A percentile compares a stretch with the other conserved stretches of the same genome.
Conservation (phyloP, 2,888 invertebrate species). For the Xanthia icteritia region DNA sequence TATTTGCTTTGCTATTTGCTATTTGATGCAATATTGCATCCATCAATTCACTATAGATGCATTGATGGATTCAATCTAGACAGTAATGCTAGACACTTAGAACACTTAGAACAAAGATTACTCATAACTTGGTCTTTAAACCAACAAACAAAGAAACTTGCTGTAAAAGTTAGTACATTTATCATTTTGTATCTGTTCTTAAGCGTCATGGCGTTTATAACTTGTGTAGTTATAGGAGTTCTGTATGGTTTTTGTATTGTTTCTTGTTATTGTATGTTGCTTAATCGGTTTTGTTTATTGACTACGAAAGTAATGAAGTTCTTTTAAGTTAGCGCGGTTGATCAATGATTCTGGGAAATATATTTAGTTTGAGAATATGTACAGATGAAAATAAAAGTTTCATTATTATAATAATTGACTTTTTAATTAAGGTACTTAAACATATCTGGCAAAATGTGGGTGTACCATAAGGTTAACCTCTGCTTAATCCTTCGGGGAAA, state of each 20-base stretch:
- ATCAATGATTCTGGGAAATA: background rate
- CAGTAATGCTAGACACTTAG: too few relatives aligned
- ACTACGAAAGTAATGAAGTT: background rate
- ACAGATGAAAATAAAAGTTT: background rate
- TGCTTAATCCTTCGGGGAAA: too few relatives aligned
- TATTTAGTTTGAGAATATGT: background rate
- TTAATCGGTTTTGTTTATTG: constrained; percentile 39
- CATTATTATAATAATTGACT: background rate
- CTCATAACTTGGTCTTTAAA: constrained; percentile 7
- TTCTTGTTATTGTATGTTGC: background rate
- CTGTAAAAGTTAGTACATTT: constrained; percentile 46
- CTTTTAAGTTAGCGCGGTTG: background rate
- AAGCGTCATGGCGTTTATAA: constrained; percentile 33
- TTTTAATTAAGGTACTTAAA: too few relatives aligned
- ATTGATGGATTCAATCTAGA: too few relatives aligned
- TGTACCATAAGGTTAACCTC: too few relatives aligned
- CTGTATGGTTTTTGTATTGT: constrained; percentile 25
- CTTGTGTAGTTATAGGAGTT: constrained; percentile 40
- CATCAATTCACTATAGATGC: too few relatives aligned
- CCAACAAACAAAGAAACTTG: constrained; percentile 27
- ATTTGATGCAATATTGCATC: too few relatives aligned
- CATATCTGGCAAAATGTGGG: too few relatives aligned
- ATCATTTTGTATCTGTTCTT: constrained; percentile 47
- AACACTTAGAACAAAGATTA: constrained; percentile 21
- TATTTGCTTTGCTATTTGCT: too few relatives aligned